phyloP scores from a whole-genome alignment of 2,888 invertebrate genomes.

The Athetis lepigone region DNA sequence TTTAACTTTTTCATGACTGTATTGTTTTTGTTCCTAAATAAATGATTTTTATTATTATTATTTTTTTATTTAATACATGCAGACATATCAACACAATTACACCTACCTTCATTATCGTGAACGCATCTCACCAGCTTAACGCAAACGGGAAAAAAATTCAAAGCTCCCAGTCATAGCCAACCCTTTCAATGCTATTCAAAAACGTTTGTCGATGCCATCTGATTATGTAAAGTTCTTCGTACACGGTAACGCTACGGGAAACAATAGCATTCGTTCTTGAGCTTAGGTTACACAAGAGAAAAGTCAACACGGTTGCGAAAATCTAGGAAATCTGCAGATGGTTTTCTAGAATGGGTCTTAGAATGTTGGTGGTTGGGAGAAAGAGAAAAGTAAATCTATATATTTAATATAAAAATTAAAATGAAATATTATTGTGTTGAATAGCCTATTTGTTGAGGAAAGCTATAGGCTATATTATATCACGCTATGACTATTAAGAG shows the following conservation, averaged over 20 bases:
- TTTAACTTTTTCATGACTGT: no score
- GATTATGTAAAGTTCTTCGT: constrained; percentile 65
- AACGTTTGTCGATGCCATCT: constrained; percentile 65
- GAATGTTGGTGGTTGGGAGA: neutral
- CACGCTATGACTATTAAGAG: no score
- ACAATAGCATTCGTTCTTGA: constrained; percentile 47
- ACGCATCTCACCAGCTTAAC: neutral
- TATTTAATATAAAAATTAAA: no score
- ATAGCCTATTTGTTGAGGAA: no score
- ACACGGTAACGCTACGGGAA: constrained; percentile 47
- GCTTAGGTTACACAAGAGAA: constrained; percentile 37
- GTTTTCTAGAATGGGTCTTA: neutral
- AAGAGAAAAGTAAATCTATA: neutral
- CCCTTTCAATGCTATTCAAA: constrained; percentile 50
- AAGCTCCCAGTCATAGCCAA: constrained; percentile 41
- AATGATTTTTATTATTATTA: no score
- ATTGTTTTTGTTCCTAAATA: no score
- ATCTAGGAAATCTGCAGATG: neutral
- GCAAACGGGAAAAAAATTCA: constrained; percentile 54
- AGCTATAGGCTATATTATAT: no score
- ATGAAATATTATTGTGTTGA: no score
- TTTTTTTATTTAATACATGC: no score
- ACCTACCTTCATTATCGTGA: neutral
- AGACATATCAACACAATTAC: constrained; percentile 4
- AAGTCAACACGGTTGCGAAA: constrained; percentile 18